Conservation (phyloP, 2,888 invertebrate species). For the Tachina fera region DNA sequence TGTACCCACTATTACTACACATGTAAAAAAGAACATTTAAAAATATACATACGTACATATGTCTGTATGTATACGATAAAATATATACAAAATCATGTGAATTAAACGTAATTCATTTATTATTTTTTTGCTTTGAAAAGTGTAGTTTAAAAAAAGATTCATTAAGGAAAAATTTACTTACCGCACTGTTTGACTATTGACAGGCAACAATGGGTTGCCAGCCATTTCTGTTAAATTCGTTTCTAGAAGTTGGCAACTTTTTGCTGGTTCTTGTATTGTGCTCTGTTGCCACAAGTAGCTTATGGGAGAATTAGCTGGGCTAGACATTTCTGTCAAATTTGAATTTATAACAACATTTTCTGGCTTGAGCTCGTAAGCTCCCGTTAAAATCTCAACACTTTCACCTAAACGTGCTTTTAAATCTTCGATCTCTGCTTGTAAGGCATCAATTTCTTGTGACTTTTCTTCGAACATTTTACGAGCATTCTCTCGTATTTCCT, state of each 20-base stretch:
- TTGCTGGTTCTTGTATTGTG: constrained; percentile 82
- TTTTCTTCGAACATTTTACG: constrained; percentile 85
- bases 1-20: no score
- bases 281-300: constrained; percentile 84
- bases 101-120: constrained; percentile 13
- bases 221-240: constrained; percentile 54
- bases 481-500: constrained; percentile 84
- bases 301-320: constrained; percentile 83
- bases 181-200: constrained; percentile 73
- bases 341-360: constrained; percentile 72
- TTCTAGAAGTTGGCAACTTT: constrained; percentile 71
- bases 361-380: constrained; percentile 79
- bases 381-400: constrained; percentile 80
- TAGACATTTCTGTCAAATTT: constrained; percentile 72
- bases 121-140: neutral
- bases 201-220: constrained; percentile 14
- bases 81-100: neutral
- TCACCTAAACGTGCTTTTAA: constrained; percentile 81
- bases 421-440: constrained; percentile 84
- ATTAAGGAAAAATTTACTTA: constrained; percentile 72
- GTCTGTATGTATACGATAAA: neutral
- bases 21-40: constrained; percentile 48
- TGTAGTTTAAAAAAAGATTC: neutral
- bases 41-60: neutral
- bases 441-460: constrained; percentile 84